These are phyloP conservation scores for Zygogramma bicolorata DNA, from an alignment of 2,888 invertebrate genomes.

Conservation along the genomic window DNA sequence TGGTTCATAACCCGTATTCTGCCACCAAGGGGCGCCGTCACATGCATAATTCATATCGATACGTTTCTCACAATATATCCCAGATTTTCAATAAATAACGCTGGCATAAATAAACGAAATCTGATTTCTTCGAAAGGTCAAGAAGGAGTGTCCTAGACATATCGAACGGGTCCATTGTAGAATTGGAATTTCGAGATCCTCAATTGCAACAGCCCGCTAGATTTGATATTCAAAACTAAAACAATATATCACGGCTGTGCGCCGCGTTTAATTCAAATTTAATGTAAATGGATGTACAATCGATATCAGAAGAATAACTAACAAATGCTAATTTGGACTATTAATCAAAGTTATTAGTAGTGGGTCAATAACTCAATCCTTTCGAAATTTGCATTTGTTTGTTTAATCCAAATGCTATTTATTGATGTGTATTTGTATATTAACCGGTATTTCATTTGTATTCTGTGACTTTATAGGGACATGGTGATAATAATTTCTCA, in stretches of 20 bases:
- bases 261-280: not conserved
- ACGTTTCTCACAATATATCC: not conserved
- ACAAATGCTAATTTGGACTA: slow-evolving; percentile 5
- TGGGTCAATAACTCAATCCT: not conserved
- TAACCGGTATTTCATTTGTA: not conserved
- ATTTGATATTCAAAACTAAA: not conserved
- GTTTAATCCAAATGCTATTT: not conserved
- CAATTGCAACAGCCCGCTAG: not conserved
- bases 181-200: slow-evolving; percentile 25
- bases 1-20: not conserved
- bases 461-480: too few relatives aligned
- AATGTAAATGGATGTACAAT: slow-evolving; percentile 8
- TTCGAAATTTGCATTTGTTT: not conserved
- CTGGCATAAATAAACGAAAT: slow-evolving; percentile 27
- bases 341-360: not conserved
- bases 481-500: too few relatives aligned
- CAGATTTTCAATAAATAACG: slow-evolving; percentile 17
- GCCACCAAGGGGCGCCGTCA: not conserved
- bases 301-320: not conserved
- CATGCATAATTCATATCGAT: slow-evolving; percentile 24
- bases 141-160: slow-evolving; percentile 27
- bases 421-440: not conserved
- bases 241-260: not conserved
- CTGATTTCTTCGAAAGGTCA: slow-evolving; percentile 31
- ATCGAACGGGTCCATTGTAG: slow-evolving; percentile 9